Percentiles rank a stretch among this genome's conserved stretches.
Evolutionary conservation across 2,888 invertebrate genomes (phyloP).

Genomic region (Polydrusus cervinus): DNA sequence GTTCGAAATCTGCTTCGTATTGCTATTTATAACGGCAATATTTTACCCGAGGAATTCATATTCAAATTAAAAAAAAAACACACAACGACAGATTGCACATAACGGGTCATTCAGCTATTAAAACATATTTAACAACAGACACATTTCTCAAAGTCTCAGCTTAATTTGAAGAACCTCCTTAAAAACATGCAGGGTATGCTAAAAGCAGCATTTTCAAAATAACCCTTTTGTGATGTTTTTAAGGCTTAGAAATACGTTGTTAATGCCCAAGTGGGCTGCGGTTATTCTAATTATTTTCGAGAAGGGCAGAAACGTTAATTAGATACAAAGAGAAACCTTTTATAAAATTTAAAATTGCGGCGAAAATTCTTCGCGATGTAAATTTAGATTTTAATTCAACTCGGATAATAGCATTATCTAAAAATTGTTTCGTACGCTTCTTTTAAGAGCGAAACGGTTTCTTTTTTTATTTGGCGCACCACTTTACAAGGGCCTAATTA

Average conservation of each 20-base stretch:
- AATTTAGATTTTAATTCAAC: constrained; percentile 2
- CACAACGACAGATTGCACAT: too few relatives aligned
- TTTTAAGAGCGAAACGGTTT: not conserved
- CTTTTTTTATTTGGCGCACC: too few relatives aligned
- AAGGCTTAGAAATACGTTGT: not conserved
- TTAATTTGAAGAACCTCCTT: not conserved
- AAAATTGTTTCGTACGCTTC: not conserved
- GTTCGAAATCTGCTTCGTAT: too few relatives aligned
- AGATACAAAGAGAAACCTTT: constrained; percentile 12
- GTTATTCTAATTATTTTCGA: constrained; percentile 22
- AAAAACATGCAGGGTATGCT: not conserved
- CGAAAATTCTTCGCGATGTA: not conserved
- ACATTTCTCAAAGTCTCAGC: too few relatives aligned
- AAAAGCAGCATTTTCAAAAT: not conserved
- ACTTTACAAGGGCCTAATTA: too few relatives aligned
- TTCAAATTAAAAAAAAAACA: too few relatives aligned
- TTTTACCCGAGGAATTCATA: too few relatives aligned
- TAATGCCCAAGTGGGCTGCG: constrained; percentile 13
- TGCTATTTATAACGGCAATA: too few relatives aligned
- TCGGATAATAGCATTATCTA: not conserved
- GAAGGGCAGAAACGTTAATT: constrained; percentile 3
- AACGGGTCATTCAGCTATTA: too few relatives aligned
- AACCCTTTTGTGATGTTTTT: not conserved
- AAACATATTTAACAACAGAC: too few relatives aligned
- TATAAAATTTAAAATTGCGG: constrained; percentile 13